Base-by-base conservation (phyloP, 2,797 vertebrate genomes). In the Syndactyla subalaris region DNA sequence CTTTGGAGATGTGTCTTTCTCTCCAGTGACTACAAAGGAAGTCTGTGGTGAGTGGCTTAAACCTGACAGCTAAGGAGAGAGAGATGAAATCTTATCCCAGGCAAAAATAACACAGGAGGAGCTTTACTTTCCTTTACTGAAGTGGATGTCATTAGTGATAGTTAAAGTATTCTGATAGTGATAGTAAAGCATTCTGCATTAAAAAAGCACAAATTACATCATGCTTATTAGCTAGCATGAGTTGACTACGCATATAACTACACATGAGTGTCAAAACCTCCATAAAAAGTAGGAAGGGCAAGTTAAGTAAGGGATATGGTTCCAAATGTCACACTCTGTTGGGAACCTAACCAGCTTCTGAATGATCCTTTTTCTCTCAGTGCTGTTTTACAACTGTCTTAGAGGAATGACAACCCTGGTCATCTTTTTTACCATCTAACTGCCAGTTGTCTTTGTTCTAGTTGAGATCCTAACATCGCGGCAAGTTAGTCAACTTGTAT, bases 1-100 rank as follows among this genome's bases (percentile, higher is more conserved):
- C 26, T 95, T 84, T 88, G 82, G 79, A 89, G 65, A 79, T 81
- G 6, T 17, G 74, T 87, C 14, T 85, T 45, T 82, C 65, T 72
- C 78, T 74, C 49, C 54, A 70, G 49, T 51, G 73, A 72, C 68
- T 86, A 75, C 39, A 94, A 78, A 96, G 46, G 24, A 54, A 90
- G 43, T 58, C 58, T 86, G 26, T 79, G 62, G 62, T 59, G 62
- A 78, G 54, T 71, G n/a, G 14, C 80, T 93, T 92, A 81, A 86
- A 88, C 41, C 72, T 94, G 79, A 75, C 92, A 93, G 62, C 43
- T 58, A 16, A 91, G 23, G 46, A 48, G 46, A 48, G 41, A 81
- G 76, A 94, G 49, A 86, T 70, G n/a, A 88, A 94, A 88, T 91
- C 43, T 90, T 62, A 81, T 66, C 46, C 55, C 51, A 62, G 43